phyloP scores from a whole-genome alignment of 2,797 vertebrate species.

The Manis javanica region DNA sequence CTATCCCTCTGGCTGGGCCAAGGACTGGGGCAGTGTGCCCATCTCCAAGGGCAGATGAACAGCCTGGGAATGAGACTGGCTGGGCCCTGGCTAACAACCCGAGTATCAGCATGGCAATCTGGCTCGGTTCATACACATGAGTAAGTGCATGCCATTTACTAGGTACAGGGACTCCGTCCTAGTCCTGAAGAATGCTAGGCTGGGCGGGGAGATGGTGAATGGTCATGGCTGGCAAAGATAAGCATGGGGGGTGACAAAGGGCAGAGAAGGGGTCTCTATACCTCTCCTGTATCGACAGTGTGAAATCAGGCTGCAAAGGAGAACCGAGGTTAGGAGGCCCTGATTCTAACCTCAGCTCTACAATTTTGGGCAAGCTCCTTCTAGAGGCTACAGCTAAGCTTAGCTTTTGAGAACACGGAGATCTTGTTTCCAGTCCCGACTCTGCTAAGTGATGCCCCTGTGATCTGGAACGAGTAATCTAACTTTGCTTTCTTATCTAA shows the following conservation, averaged over 20 bases:
- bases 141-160: not conserved
- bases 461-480: not conserved
- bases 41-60: not conserved
- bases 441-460: too few species aligned
- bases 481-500: not conserved
- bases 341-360: not conserved
- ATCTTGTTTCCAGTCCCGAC: not conserved
- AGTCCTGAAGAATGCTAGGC: too few species aligned
- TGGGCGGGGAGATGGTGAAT: not conserved
- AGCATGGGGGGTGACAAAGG: not conserved
- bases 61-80: not conserved
- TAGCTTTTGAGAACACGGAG: not conserved
- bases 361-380: not conserved
- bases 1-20: not conserved
- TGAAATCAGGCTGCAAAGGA: not conserved
- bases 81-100: not conserved
- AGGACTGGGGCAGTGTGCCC: not conserved
- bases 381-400: not conserved
- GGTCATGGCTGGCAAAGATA: not conserved
- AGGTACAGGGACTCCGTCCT: not conserved
- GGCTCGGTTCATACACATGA: not conserved
- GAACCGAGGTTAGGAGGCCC: not conserved
- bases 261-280: not conserved
- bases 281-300: accelerated
- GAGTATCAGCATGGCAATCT: not conserved